Base-by-base conservation (phyloP, 2,888 invertebrate species). In the Papilio protenor region DNA sequence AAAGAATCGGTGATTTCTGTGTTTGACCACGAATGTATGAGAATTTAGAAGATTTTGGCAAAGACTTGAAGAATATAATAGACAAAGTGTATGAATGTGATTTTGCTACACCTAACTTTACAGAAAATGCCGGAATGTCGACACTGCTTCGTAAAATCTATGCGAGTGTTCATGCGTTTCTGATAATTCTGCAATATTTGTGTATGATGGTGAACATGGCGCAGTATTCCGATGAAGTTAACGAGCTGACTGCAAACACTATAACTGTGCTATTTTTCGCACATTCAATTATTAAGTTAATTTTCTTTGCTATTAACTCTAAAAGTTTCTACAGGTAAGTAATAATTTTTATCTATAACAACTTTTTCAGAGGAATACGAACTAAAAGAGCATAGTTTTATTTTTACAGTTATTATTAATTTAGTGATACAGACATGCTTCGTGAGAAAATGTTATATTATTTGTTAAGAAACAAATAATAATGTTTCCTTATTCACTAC, bases 251-350 rank as follows among this genome's bases (percentile, higher is more conserved):
- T 0, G 97, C 97, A 5, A 98, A 98, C 82, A 97, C 98, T 55
- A 97, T 98, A 80, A 98, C 98, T 0, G 95, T 97, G 0, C 93
- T 98, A 18, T 98, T 97, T 92, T 98, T 98, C 88, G 95, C 97
- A 0, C 98, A 98, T 85, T 96, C 96, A 77, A 86, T 97, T 57
- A 97, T 97, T 55, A 98, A 98, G 89, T 92, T 97, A 82, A 81
- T 96, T 16, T 98, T 97, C 89, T 96, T 98, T 84, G 97, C 96
- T 0, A 84, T 96, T 8, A 96, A 96, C 81, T 96, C 97, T 33
- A 97, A 97, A 86, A 94, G 96, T 78, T 97, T 97, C 85, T 97
- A 97, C 91, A 96, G 96, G 96, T 96, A 86, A 91, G 89, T 85
- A 14, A 70, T 8, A 14, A 18, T 1, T 61, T 75, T 55, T 59